These are phyloP conservation scores for Chloroceryle aenea DNA, from an alignment of 2,113 vertebrate genomes.

Conservation along the genomic window DNA sequence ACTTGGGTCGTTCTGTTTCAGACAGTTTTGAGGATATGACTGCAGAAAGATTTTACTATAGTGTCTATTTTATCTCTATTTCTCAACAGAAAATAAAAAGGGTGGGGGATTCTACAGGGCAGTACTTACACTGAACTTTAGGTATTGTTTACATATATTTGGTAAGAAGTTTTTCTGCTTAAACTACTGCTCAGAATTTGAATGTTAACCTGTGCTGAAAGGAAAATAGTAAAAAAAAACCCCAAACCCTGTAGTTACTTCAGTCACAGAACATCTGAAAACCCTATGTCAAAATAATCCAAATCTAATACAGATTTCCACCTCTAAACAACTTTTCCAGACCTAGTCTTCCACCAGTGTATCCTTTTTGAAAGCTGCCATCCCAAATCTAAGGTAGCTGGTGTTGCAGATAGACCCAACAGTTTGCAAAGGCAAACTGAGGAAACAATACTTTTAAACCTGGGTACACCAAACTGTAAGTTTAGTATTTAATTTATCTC, in stretches of 20 bases:
- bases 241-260: not conserved
- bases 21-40: not conserved
- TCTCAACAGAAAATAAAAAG: not conserved
- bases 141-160: not conserved
- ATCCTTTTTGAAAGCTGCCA: not conserved
- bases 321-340: not conserved
- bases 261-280: not conserved
- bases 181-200: not conserved
- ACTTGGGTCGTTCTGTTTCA: not conserved
- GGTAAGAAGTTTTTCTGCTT: not conserved
- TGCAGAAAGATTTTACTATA: not conserved
- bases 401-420: not conserved
- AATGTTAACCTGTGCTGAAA: accelerated
- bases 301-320: not conserved
- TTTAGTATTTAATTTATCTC: not conserved
- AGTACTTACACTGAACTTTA: not conserved
- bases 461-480: not conserved
- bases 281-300: not conserved
- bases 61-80: not conserved
- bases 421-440: not conserved
- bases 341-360: not conserved
- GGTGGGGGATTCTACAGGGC: not conserved
- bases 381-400: not conserved
- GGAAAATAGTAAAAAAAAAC: not conserved
- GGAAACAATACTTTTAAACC: not conserved